Evolutionary conservation across 2,888 invertebrate species (phyloP).

Genomic region (Lasiommata megera): DNA sequence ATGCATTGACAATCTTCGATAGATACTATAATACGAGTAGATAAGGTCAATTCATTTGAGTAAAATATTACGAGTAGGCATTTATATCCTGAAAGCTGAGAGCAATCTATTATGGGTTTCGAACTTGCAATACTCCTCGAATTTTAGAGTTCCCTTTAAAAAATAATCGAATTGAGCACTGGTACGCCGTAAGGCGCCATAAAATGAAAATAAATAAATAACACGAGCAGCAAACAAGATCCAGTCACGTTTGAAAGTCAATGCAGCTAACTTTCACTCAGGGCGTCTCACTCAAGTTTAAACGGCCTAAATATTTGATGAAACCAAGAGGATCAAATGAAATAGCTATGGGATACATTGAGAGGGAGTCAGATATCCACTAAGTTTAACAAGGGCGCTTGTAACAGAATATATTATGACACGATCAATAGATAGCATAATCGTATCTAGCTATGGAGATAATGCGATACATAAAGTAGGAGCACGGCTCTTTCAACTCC

Average conservation of each 20-base stretch:
- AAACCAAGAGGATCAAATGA: conserved; percentile 72
- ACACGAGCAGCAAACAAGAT: conserved; percentile 33
- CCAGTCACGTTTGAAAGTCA: conserved; percentile 51
- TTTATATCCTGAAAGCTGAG: conserved; percentile 2
- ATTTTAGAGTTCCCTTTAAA: conserved; percentile 23
- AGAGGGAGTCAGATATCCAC: conserved; percentile 53
- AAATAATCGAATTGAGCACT: conserved; percentile 28
- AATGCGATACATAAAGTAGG: conserved; percentile 27
- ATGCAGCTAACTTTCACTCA: conserved; percentile 46
- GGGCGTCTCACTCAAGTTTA: conserved; percentile 67
- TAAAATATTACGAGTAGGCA: neutral
- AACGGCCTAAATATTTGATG: conserved; percentile 77
- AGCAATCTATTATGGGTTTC: conserved; percentile 20
- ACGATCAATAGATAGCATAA: conserved; percentile 57
- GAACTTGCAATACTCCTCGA: conserved; percentile 18
- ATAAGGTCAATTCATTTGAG: neutral
- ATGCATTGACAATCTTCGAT: too few species aligned
- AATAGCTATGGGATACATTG: conserved; percentile 61
- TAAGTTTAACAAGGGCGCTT: conserved; percentile 72
- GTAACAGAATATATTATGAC: conserved; percentile 68
- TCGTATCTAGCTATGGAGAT: conserved; percentile 33
- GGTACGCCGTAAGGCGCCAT: conserved; percentile 25
- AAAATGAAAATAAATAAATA: conserved; percentile 40
- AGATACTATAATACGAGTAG: too few species aligned
- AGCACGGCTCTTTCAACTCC: neutral